A percentile compares a stretch with the other conserved stretches of the same genome.
phyloP scores from a whole-genome alignment of 2,797 vertebrate species.

The Trichosurus vulpecula region DNA sequence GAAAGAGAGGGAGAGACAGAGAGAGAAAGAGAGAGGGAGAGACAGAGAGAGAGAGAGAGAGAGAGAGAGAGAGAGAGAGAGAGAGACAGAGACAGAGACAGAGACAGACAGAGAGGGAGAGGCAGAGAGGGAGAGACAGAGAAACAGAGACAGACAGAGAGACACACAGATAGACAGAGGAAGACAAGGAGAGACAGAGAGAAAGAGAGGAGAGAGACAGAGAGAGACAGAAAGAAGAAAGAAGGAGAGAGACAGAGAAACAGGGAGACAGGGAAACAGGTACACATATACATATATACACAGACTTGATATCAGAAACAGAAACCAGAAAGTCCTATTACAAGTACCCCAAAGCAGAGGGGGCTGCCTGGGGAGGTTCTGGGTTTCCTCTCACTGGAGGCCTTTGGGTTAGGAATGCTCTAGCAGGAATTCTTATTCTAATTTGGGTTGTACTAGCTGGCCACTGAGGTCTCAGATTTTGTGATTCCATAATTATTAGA shows the following conservation, averaged over 20 bases:
- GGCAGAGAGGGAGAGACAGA: background rate
- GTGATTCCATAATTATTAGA: background rate
- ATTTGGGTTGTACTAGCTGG: background rate
- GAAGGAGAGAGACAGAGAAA: background rate
- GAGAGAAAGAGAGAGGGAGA: too few species aligned
- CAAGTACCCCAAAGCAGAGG: background rate
- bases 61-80: background rate
- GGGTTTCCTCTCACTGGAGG: background rate
- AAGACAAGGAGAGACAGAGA: background rate
- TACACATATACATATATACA: too few species aligned
- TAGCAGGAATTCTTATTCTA: background rate
- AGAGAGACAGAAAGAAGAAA: background rate
- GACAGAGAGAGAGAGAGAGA: background rate
- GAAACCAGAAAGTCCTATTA: background rate
- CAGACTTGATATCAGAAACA: background rate
- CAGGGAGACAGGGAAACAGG: background rate
- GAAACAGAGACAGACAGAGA: background rate
- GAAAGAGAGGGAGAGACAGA: background rate
- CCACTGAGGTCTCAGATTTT: background rate
- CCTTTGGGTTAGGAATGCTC: background rate
- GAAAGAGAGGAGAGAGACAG: background rate
- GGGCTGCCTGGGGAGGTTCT: background rate
- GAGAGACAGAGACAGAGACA: background rate
- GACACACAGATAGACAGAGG: background rate
- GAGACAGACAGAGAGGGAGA: background rate